Evolutionary conservation across 2,797 vertebrate species (phyloP).

Genomic region (Chrysolophus pictus): DNA sequence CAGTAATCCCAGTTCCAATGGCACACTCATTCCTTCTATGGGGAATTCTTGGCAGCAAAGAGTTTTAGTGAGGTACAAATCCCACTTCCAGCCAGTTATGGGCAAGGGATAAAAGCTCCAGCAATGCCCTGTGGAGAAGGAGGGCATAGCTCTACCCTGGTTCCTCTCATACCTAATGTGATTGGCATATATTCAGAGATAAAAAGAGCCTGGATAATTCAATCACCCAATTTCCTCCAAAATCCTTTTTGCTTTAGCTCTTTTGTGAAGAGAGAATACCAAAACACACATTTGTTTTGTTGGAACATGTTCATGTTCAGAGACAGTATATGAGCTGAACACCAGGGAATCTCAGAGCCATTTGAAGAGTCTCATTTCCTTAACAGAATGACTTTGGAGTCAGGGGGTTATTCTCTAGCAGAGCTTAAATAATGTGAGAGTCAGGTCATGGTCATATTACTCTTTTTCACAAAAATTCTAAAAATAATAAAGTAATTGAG

Average conservation of each 20-base stretch:
- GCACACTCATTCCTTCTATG: background rate
- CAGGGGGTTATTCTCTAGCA: background rate
- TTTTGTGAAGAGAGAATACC: background rate
- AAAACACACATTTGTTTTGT: background rate
- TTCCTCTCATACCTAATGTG: background rate
- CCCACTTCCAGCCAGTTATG: background rate
- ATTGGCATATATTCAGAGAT: background rate
- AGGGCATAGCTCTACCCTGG: background rate
- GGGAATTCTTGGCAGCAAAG: background rate
- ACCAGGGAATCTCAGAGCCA: background rate
- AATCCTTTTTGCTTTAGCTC: background rate
- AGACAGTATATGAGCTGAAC: rapidly evolving
- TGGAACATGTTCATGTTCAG: background rate
- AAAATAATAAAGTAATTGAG: background rate
- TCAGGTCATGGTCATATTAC: background rate
- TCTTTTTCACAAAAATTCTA: background rate
- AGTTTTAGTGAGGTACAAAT: background rate
- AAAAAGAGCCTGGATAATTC: background rate
- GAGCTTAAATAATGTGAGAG: background rate
- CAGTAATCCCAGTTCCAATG: background rate
- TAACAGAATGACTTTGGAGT: background rate
- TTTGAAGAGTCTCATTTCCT: slow-evolving; percentile 28
- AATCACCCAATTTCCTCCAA: background rate
- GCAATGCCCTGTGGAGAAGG: background rate
- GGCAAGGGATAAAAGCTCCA: background rate